Conservation (phyloP, 2,888 invertebrate species). For the Agrotis exclamationis region DNA sequence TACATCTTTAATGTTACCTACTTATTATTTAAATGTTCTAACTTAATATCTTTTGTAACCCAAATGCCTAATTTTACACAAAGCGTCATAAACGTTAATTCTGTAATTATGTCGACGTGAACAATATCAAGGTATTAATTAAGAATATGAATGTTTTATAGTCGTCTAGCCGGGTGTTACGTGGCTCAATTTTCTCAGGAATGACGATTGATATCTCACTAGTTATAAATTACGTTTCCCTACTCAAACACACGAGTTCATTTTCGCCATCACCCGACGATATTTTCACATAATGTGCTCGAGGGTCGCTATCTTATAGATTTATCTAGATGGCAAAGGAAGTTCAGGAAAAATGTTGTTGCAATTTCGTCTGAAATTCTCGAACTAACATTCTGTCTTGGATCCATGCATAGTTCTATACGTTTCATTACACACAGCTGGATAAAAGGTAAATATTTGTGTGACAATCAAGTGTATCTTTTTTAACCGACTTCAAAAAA, state of each 20-base stretch:
- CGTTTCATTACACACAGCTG: slow-evolving; percentile 6
- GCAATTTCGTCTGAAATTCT: slow-evolving; percentile 50
- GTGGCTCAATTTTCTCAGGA: slow-evolving; percentile 65
- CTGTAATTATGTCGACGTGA: slow-evolving; percentile 57
- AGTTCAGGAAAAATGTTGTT: slow-evolving; percentile 68
- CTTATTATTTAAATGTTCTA: slow-evolving; percentile 55
- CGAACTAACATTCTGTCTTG: slow-evolving; percentile 37
- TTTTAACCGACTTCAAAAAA: no score
- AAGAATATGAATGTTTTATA: slow-evolving; percentile 58
- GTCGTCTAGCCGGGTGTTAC: slow-evolving; percentile 35
- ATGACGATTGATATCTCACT: slow-evolving; percentile 73
- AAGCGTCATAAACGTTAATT: slow-evolving; percentile 59
- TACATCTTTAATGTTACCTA: slow-evolving; percentile 44
- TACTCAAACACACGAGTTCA: slow-evolving; percentile 78
- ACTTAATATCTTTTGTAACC: slow-evolving; percentile 56
- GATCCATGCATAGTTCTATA: slow-evolving; percentile 8
- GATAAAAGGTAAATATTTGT: neutral
- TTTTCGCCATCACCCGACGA: slow-evolving; percentile 78
- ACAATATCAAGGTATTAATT: slow-evolving; percentile 58
- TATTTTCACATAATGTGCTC: slow-evolving; percentile 83
- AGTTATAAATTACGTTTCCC: slow-evolving; percentile 70
- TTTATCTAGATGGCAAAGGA: slow-evolving; percentile 80
- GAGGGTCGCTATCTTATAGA: slow-evolving; percentile 79
- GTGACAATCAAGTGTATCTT: neutral
- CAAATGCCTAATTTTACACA: slow-evolving; percentile 59